Percentiles rank a stretch among this genome's conserved stretches.
Evolutionary conservation across 2,113 vertebrate species (phyloP).

Genomic region (Rhadina sibilatrix): DNA sequence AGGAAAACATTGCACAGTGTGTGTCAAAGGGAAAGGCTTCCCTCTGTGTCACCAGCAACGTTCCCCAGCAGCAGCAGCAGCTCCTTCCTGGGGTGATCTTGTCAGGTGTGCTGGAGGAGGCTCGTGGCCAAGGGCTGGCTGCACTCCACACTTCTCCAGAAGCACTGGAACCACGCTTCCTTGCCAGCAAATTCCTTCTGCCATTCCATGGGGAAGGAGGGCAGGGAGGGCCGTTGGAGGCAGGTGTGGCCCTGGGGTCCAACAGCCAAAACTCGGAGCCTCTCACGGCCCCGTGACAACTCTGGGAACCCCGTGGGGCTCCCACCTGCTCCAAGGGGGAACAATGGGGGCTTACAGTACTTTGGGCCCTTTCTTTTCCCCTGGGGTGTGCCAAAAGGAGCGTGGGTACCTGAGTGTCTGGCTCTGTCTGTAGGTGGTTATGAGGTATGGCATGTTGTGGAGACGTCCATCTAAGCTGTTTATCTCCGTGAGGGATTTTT

Average conservation of each 20-base stretch:
- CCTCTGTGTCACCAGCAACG: background rate
- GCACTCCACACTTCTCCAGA: background rate
- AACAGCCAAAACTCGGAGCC: background rate
- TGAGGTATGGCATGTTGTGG: background rate
- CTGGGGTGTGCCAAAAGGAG: background rate
- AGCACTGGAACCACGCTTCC: background rate
- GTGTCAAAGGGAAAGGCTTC: background rate
- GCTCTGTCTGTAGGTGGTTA: background rate
- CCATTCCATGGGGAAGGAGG: background rate
- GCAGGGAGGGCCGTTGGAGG: background rate
- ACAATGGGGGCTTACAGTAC: background rate
- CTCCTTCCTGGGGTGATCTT: background rate
- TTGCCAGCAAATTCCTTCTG: background rate
- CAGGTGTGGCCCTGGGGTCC: slow-evolving; percentile 3
- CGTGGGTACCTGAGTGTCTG: background rate
- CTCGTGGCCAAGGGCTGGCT: background rate
- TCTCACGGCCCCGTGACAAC: background rate
- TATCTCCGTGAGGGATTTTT: background rate
- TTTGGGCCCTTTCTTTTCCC: background rate
- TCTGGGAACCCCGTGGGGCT: background rate
- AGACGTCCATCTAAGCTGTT: background rate
- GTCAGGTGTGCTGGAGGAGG: background rate
- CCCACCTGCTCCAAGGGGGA: background rate
- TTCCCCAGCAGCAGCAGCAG: background rate
- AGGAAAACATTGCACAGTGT: background rate